Evolutionary conservation across 2,113 vertebrate genomes (phyloP), one percentile per base, ranked within the genome.

Genomic region (Rhineura floridana): DNA sequence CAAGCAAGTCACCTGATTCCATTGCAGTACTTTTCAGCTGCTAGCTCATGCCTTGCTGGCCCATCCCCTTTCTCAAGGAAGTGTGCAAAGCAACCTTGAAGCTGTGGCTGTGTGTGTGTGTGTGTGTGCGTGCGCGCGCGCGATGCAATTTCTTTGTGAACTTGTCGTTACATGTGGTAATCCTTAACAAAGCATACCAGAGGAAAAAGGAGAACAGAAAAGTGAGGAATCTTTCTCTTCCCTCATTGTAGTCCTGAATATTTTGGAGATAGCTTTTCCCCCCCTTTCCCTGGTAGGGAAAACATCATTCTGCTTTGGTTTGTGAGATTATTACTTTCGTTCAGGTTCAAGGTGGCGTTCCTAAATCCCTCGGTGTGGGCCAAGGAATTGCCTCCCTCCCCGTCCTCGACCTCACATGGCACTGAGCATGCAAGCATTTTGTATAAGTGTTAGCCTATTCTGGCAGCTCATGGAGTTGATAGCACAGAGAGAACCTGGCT

Each of bases 151-250:
- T 55, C 92, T 93, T 89, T 79, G 93, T 83, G 89, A 93, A 93
- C 95, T 94, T 96, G 95, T 95, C 92, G 87, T 94, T 95, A 95
- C 94, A 90, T 92, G 95, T 91, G 91, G 25, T 93, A 92, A 90
- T 13, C 55, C 91, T 88, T 87, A 87, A 84, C 91, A 89, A 92
- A 94, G 93, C 93, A 94, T 90, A 90, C 92, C 17, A 55, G 87
- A 91, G 92, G 77, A 91, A 90, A 94, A 28, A 8, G 44, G 33
- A 75, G 42, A 83, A 33, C 50, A 46, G 39, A 10, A 50, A 50
- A 63, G 30, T 8, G 25, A 75, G 52, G 6, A 3, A 23, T 65
- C 28, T 12, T 33, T 33, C 23, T 1, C 39, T 1, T 15, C 5
- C 78, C 67, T 19, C 28, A 39, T 79, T 6, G 13, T 76, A 50